Percentiles rank a stretch among this genome's conserved stretches.
These are phyloP conservation scores for Drosophila imparisetae DNA, from an alignment of 2,888 invertebrate species.

Conservation along the genomic window DNA sequence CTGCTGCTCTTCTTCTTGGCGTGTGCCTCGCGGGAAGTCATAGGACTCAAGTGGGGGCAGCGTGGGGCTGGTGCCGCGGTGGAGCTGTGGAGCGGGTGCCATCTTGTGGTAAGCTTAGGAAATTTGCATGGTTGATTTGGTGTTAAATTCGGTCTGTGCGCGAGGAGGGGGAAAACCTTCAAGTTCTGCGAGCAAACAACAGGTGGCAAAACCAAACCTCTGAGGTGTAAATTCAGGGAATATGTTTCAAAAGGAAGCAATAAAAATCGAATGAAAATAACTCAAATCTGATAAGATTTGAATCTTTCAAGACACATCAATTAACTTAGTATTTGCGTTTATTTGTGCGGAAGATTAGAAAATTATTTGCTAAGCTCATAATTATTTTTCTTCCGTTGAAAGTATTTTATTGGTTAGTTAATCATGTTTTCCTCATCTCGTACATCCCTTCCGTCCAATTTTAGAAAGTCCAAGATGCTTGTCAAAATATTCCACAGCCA, in stretches of 20 bases:
- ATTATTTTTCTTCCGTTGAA: not conserved
- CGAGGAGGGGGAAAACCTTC: not conserved
- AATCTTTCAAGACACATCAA: not conserved
- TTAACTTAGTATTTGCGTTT: not conserved
- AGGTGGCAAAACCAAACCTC: not conserved
- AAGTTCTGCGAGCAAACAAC: not conserved
- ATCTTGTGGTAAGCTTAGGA: conserved; percentile 68
- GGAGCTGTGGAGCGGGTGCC: conserved; percentile 2
- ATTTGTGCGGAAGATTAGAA: not conserved
- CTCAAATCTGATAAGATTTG: not conserved
- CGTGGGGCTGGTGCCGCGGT: not conserved
- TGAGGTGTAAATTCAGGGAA: not conserved
- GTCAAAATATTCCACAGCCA: not conserved
- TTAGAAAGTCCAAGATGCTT: not conserved
- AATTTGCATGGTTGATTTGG: conserved; percentile 78
- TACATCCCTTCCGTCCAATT: not conserved
- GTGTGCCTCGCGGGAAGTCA: conserved; percentile 47
- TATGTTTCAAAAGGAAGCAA: not conserved
- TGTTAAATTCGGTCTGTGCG: conserved; percentile 30
- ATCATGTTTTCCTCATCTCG: not conserved
- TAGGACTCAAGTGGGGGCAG: conserved; percentile 8
- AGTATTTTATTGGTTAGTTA: no score
- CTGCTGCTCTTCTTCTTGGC: conserved; percentile 2
- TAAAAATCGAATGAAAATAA: not conserved
- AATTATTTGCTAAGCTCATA: not conserved